Evolutionary conservation across 2,888 invertebrate species (phyloP).

Genomic region (Lasiommata megera): DNA sequence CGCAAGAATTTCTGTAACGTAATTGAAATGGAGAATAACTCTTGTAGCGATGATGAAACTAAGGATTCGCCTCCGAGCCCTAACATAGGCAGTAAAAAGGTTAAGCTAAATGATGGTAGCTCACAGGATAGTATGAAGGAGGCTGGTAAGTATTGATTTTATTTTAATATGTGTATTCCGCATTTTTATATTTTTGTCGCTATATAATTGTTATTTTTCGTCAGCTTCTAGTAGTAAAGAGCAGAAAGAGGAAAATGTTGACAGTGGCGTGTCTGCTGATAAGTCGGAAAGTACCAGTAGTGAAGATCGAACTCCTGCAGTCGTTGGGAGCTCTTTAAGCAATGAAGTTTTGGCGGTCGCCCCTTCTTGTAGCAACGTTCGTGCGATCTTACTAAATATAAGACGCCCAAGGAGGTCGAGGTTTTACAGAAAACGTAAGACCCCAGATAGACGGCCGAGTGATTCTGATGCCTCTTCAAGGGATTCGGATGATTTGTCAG

Average conservation of each 20-base stretch:
- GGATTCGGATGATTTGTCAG: constrained; percentile 68
- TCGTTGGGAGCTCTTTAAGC: constrained; percentile 55
- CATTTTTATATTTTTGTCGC: not conserved
- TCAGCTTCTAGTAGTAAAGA: constrained; percentile 37
- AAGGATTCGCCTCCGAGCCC: constrained; percentile 54
- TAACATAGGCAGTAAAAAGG: constrained; percentile 63
- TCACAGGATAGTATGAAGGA: constrained; percentile 67
- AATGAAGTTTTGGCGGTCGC: constrained; percentile 62
- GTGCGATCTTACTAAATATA: constrained; percentile 60
- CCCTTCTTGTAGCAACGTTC: constrained; percentile 63
- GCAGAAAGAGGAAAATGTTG: constrained; percentile 62
- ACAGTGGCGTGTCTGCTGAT: constrained; percentile 72
- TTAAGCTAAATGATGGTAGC: constrained; percentile 73
- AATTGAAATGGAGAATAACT: constrained; percentile 69
- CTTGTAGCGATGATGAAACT: constrained; percentile 68
- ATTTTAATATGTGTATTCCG: constrained; percentile 48
- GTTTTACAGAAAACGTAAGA: constrained; percentile 68
- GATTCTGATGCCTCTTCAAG: constrained; percentile 63
- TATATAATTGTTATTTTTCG: constrained; percentile 33
- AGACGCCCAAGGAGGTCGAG: constrained; percentile 54
- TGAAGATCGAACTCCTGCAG: constrained; percentile 51
- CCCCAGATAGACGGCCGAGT: constrained; percentile 47
- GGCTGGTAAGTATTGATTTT: constrained; percentile 47
- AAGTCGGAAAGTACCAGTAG: constrained; percentile 74
- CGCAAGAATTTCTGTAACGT: constrained; percentile 20